Percentiles rank a stretch among this genome's conserved stretches.
Evolutionary conservation across 2,113 vertebrate species (phyloP).

Genomic region (Cercopithecus mona): DNA sequence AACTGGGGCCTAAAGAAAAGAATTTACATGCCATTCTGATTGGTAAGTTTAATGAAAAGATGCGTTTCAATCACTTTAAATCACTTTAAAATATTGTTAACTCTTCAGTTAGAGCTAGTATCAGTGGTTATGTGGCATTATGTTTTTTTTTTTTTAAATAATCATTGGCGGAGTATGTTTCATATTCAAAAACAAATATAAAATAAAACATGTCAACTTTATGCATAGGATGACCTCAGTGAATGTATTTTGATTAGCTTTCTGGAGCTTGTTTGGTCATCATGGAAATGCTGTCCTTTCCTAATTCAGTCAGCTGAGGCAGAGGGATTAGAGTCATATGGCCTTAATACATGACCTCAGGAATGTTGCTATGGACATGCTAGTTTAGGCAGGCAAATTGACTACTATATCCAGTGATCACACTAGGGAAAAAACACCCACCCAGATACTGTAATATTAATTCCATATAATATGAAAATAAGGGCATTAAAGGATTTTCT

Average conservation of each 20-base stretch:
- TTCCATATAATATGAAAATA: not conserved
- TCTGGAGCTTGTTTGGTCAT: not conserved
- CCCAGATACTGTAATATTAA: not conserved
- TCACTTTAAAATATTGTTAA: conserved; percentile 14
- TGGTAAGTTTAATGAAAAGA: conserved; percentile 33
- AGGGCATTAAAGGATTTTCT: not conserved
- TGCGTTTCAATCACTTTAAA: conserved; percentile 5
- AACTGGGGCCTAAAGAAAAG: not conserved
- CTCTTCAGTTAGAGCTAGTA: not conserved
- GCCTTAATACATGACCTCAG: not conserved
- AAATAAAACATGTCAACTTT: not conserved
- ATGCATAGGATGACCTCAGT: not conserved
- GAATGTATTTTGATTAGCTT: not conserved
- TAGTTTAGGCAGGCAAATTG: not conserved
- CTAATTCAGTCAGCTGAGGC: not conserved
- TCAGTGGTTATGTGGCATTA: not conserved
- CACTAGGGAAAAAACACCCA: not conserved
- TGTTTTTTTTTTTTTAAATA: not conserved
- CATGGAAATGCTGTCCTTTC: not conserved
- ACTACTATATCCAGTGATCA: not conserved
- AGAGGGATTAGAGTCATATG: not conserved
- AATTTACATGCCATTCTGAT: not conserved
- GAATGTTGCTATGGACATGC: not conserved
- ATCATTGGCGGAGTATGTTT: not conserved
- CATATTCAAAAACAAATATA: conserved; percentile 15